phyloP scores from a whole-genome alignment of 2,797 vertebrate species.

The Rhynchonycteris naso region DNA sequence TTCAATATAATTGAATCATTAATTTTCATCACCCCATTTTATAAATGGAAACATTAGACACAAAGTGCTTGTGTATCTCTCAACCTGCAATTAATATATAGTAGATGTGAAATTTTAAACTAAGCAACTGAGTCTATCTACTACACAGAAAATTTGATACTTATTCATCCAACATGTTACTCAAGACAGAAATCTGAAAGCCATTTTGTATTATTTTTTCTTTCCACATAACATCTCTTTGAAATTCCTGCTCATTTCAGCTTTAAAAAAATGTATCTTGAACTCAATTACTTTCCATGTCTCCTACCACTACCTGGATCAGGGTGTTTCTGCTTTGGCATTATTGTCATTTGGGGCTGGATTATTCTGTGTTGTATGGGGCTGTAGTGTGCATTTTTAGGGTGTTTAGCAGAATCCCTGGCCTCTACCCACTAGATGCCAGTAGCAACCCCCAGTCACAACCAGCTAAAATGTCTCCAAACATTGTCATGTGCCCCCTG shows the following conservation, averaged over 20 bases:
- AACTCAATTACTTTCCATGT: neutral
- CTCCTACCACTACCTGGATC: neutral
- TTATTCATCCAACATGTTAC: neutral
- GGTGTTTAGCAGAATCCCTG: neutral
- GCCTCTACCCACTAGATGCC: neutral
- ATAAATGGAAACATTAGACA: neutral
- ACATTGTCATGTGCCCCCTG: neutral
- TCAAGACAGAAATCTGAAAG: slow-evolving; percentile 14
- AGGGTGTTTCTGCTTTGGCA: neutral
- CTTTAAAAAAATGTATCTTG: neutral
- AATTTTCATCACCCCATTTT: neutral
- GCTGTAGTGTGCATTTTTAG: neutral
- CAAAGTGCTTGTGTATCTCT: neutral
- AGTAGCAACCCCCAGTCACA: neutral
- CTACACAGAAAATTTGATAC: neutral
- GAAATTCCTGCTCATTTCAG: neutral
- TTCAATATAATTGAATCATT: neutral
- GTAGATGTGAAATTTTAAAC: slow-evolving; percentile 24
- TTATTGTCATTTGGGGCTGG: neutral
- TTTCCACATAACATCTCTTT: neutral
- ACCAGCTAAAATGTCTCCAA: neutral
- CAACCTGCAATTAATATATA: neutral
- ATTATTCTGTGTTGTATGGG: neutral
- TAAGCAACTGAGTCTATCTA: neutral
- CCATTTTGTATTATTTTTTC: neutral